Evolutionary conservation across 1,140 invertebrate species (phyloP).

Genomic region (Drosophila bipectinata): DNA sequence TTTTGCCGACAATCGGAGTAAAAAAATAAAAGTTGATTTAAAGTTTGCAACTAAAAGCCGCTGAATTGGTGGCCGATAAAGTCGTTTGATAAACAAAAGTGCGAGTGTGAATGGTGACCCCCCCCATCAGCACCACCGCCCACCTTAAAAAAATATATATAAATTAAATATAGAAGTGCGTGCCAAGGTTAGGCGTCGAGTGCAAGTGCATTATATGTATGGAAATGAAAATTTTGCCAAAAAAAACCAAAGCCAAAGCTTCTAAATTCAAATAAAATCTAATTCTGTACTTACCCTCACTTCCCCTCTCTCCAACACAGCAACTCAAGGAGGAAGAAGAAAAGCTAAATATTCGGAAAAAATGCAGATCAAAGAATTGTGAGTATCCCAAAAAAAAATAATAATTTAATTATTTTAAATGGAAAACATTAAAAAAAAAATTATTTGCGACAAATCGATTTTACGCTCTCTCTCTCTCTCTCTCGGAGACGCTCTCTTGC

Average conservation of each 20-base stretch:
- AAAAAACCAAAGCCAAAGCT: constrained; percentile 19
- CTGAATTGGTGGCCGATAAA: constrained; percentile 2
- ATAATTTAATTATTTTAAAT: constrained; percentile 19
- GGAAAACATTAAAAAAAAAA: constrained; percentile 31
- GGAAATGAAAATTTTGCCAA: constrained; percentile 10
- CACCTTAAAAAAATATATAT: constrained; percentile 25
- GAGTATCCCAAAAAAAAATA: constrained; percentile 33
- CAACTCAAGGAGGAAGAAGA: constrained; percentile 42
- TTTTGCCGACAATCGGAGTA: constrained; percentile 65
- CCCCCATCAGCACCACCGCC: not conserved
- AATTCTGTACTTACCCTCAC: constrained; percentile 21
- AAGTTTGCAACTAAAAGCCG: constrained; percentile 30
- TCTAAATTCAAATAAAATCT: constrained; percentile 43
- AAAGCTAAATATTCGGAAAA: constrained; percentile 53
- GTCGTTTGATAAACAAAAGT: constrained; percentile 13
- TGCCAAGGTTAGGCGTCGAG: constrained; percentile 43
- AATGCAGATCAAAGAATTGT: constrained; percentile 80
- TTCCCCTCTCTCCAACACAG: constrained; percentile 28
- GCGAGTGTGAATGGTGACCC: constrained; percentile 2
- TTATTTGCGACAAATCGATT: constrained; percentile 75
- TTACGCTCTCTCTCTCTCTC: constrained; percentile 39
- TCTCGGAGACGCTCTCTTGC: constrained; percentile 1
- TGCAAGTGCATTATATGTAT: constrained; percentile 47
- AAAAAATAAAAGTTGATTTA: constrained; percentile 32
- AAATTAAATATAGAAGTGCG: constrained; percentile 51